These are phyloP conservation scores for Gymnoscopelus microlampas DNA, from an alignment of 2,797 vertebrate genomes.

Conservation along the genomic window DNA sequence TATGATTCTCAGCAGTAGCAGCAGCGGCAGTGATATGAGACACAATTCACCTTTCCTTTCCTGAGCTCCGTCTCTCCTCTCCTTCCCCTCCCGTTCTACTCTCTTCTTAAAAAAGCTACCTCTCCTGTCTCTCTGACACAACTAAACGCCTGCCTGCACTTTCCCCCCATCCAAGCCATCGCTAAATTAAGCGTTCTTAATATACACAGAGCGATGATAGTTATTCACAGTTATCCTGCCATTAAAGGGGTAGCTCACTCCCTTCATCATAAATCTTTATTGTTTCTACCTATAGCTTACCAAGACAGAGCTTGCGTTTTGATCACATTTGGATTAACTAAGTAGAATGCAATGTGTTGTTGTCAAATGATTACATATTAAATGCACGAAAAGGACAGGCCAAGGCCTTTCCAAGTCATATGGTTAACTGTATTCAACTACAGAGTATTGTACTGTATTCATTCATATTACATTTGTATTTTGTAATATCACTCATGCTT, in stretches of 20 bases:
- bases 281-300: slow-evolving; percentile 4
- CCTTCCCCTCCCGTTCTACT: slow-evolving; percentile 7
- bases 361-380: not conserved
- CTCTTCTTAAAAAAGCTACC: slow-evolving; percentile 15
- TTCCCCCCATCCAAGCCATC: slow-evolving; percentile 1
- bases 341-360: not conserved
- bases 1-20: slow-evolving; percentile 32
- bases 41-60: slow-evolving; percentile 26
- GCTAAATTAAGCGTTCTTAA: slow-evolving; percentile 38
- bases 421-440: not conserved
- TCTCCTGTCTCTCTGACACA: slow-evolving; percentile 28
- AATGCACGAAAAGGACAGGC: not conserved
- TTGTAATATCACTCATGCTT: slow-evolving; percentile 10
- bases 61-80: slow-evolving; percentile 7
- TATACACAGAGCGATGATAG: slow-evolving; percentile 18
- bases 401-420: slow-evolving; percentile 13
- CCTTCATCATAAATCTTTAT: not conserved
- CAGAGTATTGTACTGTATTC: slow-evolving; percentile 5
- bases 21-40: slow-evolving; percentile 16
- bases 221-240: slow-evolving; percentile 20
- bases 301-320: too few species aligned
- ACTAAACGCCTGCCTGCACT: slow-evolving; percentile 30
- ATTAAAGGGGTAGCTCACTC: slow-evolving; percentile 20
- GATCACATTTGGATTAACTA: not conserved
- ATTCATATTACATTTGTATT: too few species aligned